Evolutionary conservation across 2,888 invertebrate species (phyloP), one percentile per base, ranked within the genome.

Genomic region (Philonicus albiceps): DNA sequence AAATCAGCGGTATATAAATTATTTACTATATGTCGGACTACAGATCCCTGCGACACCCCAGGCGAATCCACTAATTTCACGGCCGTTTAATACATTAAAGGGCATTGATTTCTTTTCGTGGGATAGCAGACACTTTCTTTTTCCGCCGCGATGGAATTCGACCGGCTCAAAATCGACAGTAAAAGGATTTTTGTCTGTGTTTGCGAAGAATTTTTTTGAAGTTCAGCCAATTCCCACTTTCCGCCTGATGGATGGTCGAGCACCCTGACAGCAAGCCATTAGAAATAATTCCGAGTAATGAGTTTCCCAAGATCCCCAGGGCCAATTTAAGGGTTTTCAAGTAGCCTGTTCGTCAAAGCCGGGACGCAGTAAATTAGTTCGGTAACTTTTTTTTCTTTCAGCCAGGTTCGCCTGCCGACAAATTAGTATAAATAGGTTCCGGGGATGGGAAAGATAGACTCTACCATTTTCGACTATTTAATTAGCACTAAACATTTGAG

Each of bases 271-370:
- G 74, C 3, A 34, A 34, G n/a, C 74, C 37, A 74, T 74, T 74
- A 74, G 34, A 34, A 74, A 74, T 74, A 74, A 74, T 34, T 34
- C 34, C n/a, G 3, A 4, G 74, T 74, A 74, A 74, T 74, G 74
- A 74, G 74, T 74, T 74, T 34, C 16, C 31, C 37, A 74, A 74
- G 74, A 74, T 74, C 74, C 74, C 64, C 6, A 16, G 74, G 74
- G 74, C 74, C 74, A 34, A 74, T 74, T 74, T 74, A 74, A 74
- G 74, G 74, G 74, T 34, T 74, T 74, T 74, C 37, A 4, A 74
- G 74, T n/a, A 37, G 16, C 11, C 37, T 74, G 74, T 31, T 74
- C 74, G 74, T 37, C 37, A 74, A 37, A 74, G 74, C 49, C 31
- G 37, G 74, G 3, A 74, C 74, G 37, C 74, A 74, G 74, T 74